Percentiles rank a stretch among this genome's conserved stretches.
These are phyloP conservation scores for Leuciscus waleckii DNA, from an alignment of 2,797 vertebrate species.

Conservation along the genomic window DNA sequence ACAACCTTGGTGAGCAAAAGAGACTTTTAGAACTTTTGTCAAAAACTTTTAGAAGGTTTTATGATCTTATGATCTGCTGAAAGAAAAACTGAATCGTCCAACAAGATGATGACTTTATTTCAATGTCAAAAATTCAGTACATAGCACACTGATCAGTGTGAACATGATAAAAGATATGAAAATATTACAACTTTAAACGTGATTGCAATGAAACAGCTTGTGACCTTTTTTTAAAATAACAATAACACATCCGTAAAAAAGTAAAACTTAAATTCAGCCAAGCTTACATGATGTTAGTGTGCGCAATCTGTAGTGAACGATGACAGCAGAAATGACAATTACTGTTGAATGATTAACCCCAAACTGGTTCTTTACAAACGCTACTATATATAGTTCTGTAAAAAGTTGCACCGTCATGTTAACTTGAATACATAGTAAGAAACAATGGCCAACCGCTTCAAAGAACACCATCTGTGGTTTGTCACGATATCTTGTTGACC, in stretches of 20 bases:
- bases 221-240: conserved; percentile 44
- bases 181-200: conserved; percentile 42
- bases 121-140: conserved; percentile 31
- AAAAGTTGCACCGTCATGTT: conserved; percentile 24
- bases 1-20: too few species aligned
- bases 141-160: not conserved
- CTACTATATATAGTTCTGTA: not conserved
- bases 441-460: conserved; percentile 15
- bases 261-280: not conserved
- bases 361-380: not conserved
- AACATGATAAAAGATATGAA: conserved; percentile 37
- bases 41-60: too few species aligned
- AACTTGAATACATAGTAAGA: not conserved
- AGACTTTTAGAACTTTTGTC: too few species aligned
- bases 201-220: conserved; percentile 52
- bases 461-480: conserved; percentile 32
- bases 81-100: conserved; percentile 48
- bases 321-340: not conserved
- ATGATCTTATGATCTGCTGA: too few species aligned
- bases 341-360: not conserved
- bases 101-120: conserved; percentile 52
- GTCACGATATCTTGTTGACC: conserved; percentile 46
- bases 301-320: not conserved
- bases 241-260: conserved; percentile 26
- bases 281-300: conserved; percentile 15